Base-by-base conservation (phyloP, 2,888 invertebrate genomes). In the Trichogramma evanescens region DNA sequence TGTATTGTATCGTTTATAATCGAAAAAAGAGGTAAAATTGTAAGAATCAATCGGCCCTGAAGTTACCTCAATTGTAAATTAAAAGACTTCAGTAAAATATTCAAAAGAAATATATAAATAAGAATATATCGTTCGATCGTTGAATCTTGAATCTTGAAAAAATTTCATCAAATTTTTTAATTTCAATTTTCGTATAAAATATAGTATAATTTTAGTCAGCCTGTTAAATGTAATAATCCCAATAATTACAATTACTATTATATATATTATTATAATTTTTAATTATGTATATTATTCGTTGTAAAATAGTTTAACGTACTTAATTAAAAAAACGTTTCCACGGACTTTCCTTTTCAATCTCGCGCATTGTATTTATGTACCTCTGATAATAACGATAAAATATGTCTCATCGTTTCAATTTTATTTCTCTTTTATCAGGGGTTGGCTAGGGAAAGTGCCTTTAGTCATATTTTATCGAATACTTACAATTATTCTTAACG, bases 321-420 rank as follows among this genome's bases (percentile, higher is more conserved):
- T 56, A 54, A 44, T 56, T 56, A 54, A 60, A 48, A 50, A 51
- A 61, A 46, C 6, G 50, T 42, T 51, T 61, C 43, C 41, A 13
- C 10, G 10, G 26, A 48, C 26, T 48, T 10, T 13, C 48, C 26
- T 10, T n/a, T 10, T 49, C 50, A 58, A 58, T 58, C 55, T 62
- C 43, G 61, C 50, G 54, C 26, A 53, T 51, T 62, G 49, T 66
- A 55, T 65, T 65, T 64, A 65, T 67, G 65, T 63, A 65, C 62
- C 66, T 63, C 66, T 68, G 67, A 72, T 41, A 42, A 40, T 51
- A 48, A 46, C 26, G 51, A 9, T 53, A 55, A 56, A 38, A 45
- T 26, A 26, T 26, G 3, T 26, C 26, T 40, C n/a, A 44, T 50
- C 40, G 13, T 26, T 56, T 50, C 7, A 64, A 57, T 48, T 56